These are phyloP conservation scores for Malurus elegans DNA, from an alignment of 2,113 vertebrate species.

Conservation along the genomic window DNA sequence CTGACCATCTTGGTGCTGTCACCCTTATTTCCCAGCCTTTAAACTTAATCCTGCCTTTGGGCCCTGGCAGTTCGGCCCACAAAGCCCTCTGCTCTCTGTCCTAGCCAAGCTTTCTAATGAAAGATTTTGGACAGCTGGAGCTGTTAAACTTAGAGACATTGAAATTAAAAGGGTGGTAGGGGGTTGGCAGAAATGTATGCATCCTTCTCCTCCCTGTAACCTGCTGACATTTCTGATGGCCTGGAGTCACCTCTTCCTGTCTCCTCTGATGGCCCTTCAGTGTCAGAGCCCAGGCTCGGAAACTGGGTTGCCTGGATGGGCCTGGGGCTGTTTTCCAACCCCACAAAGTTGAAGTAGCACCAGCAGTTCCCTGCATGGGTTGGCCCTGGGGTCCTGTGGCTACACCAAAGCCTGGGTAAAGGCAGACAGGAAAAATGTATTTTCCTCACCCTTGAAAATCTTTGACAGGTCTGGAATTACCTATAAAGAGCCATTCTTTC, in stretches of 20 bases:
- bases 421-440: not conserved
- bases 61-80: not conserved
- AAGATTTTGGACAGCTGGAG: not conserved
- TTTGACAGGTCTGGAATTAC: not conserved
- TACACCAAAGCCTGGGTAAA: not conserved
- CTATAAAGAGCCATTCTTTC: not conserved
- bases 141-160: not conserved
- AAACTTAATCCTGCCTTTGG: not conserved
- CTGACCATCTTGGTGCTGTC: not conserved
- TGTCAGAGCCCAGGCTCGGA: not conserved
- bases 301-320: not conserved
- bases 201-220: not conserved
- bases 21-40: not conserved
- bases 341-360: not conserved
- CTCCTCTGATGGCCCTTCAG: not conserved
- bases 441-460: not conserved
- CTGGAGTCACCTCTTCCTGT: not conserved
- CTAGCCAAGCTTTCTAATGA: not conserved
- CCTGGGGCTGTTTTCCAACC: not conserved
- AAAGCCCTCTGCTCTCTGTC: not conserved
- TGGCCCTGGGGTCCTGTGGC: not conserved
- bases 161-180: not conserved
- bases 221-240: not conserved
- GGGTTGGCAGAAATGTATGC: not conserved
- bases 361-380: fast-evolving